Evolutionary conservation across 2,888 invertebrate genomes (phyloP).

Genomic region (Villa cingulata): DNA sequence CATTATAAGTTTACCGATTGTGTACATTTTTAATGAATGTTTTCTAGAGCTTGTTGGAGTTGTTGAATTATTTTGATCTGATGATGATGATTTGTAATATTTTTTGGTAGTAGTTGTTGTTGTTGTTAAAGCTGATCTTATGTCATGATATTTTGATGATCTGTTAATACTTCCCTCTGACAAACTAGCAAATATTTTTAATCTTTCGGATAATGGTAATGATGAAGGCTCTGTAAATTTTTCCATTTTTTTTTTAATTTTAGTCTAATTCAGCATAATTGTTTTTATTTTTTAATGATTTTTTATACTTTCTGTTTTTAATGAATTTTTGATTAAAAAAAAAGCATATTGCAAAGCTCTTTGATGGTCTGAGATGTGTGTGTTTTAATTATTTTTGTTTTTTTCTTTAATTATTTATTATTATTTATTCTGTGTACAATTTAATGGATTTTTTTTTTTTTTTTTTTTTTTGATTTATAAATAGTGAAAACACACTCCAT

Average conservation of each 20-base stretch:
- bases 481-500: constrained; percentile 8
- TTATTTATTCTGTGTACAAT: neutral
- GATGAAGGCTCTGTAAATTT: constrained; percentile 30
- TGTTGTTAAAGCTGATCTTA: no score
- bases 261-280: neutral
- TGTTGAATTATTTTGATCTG: neutral
- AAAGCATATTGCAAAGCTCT: neutral
- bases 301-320: neutral
- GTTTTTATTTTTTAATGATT: neutral
- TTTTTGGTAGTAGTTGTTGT: constrained; percentile 8
- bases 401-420: neutral
- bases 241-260: constrained; percentile 1
- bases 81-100: constrained; percentile 14
- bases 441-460: neutral
- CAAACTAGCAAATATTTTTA: constrained; percentile 31
- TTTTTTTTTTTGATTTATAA: neutral
- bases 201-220: constrained; percentile 30
- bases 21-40: constrained; percentile 23
- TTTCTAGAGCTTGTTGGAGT: constrained; percentile 13
- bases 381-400: neutral
- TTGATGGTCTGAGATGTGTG: constrained; percentile 7
- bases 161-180: constrained; percentile 16
- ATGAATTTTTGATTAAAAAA: neutral
- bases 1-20: constrained; percentile 29
- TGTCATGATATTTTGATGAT: no score